Base-by-base conservation (phyloP, 2,888 invertebrate genomes). In the Fragum sueziense region DNA sequence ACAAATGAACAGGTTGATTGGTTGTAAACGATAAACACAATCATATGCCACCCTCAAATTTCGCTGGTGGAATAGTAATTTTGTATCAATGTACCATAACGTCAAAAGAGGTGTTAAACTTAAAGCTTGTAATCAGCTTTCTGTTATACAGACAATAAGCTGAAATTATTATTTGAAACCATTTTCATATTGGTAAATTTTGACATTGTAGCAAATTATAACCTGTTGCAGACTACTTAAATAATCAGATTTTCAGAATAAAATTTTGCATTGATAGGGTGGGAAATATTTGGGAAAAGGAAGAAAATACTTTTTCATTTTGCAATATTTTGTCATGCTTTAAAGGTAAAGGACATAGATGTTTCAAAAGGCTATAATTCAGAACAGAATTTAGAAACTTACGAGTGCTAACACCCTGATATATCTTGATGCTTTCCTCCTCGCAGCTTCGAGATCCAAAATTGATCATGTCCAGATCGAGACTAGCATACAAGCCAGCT, bases 341-440 rank as follows among this genome's bases (percentile, higher is more conserved):
- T 52, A 6, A 17, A n/a, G 20, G 7, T n/a, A n/a, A 6, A n/a
- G 20, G 52, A 11, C n/a, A 52, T 11, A 52, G 22, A 52, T n/a
- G 4, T 17, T 52, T 52, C 52, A 52, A 52, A 52, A 22, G 20
- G 6, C 11, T 14, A 17, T 52, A 22, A 17, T 20, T 6, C 52
- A 52, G 52, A 20, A 20, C 22, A n/a, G 7, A n/a, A 17, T 52
- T 52, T n/a, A 52, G n/a, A 62, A 37, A 80, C 80, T 61, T 74
- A 84, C 84, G 76, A 22, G 68, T 71, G 25, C 57, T 61, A 4
- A 33, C 41, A 2, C 77, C 80, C 27, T 69, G 57, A 51, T 76
- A 78, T 14, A 85, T 69, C n/a, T 47, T 29, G 11, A 84, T 47
- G 41, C 67, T 72, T 62, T 84, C 79, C 41, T 80, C 77, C n/a